phyloP scores from a whole-genome alignment of 2,797 vertebrate species.

The Acanthiza pusilla region DNA sequence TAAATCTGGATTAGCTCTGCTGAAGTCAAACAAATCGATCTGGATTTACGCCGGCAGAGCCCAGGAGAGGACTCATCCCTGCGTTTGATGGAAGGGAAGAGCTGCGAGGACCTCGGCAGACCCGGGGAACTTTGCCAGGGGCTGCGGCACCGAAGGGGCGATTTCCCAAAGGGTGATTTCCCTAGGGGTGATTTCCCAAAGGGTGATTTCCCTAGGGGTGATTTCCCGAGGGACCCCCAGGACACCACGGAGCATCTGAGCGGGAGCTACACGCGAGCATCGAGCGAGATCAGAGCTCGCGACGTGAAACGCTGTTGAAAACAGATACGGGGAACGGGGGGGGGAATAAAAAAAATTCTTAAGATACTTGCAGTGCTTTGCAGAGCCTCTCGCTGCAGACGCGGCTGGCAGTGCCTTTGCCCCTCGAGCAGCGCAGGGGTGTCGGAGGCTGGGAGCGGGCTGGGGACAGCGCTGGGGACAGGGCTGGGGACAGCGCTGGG shows the following conservation, averaged over 20 bases:
- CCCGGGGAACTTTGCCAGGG: not conserved
- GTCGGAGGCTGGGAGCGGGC: too few relatives aligned
- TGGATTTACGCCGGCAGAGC: not conserved
- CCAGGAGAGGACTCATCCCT: not conserved
- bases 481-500: not conserved
- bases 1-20: conserved; percentile 41
- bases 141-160: not conserved
- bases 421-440: not conserved
- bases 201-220: not conserved
- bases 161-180: not conserved
- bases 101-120: not conserved
- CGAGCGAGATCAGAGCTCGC: not conserved
- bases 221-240: not conserved
- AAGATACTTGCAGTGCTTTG: conserved; percentile 39
- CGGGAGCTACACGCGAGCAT: not conserved
- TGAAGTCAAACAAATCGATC: not conserved
- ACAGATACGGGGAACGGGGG: not conserved
- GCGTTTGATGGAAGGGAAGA: not conserved
- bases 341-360: not conserved
- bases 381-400: not conserved
- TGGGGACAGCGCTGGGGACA: too few relatives aligned
- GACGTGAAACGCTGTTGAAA: not conserved
- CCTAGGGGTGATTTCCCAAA: not conserved
- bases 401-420: not conserved
- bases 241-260: not conserved